Evolutionary conservation across 2,888 invertebrate species (phyloP), one percentile per base, ranked within the genome.

Genomic region (Rhagium mordax): DNA sequence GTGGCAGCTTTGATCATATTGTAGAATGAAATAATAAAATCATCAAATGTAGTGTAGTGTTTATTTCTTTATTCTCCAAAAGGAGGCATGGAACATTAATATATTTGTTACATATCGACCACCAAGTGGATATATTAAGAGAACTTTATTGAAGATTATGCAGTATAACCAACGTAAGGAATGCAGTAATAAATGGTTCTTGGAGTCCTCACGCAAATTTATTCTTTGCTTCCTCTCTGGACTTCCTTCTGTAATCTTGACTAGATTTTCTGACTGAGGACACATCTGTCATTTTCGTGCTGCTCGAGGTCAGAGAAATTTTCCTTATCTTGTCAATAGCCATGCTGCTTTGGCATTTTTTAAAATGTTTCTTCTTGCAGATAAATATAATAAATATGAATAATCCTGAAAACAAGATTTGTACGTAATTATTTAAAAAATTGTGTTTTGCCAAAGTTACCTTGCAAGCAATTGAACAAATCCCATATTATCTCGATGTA

Each of bases 371-470:
- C 20, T 89, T 90, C 84, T 95, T 95, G 79, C 93, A 89, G 8
- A 94, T 92, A 75, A 94, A 92, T 65, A 95, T 92, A 59, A 92
- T 87, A 85, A 95, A 94, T 71, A 95, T 94, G 79, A 92, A 90
- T 20, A 94, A 64, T 48, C 85, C 85, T 85, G 60, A 67, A 81
- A 84, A 74, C 71, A 64, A 53, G 5, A 15, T 15, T 18, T 5
- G 1, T 13, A 41, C 10, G 3, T 61, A 15, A 48, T 2, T 65
- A 8, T 7, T 18, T 1, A 3, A 51, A n/a, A 48, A 48, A 61
- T 48, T 21, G 8, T 24, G n/a, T 59, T 49, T 24, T 33, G 4
- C n/a, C n/a, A n/a, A n/a, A n/a, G n/a, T 77, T 90, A 72, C 94
- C 94, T 84, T 94, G 93, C 4, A 94, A 89, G 67, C 92, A 91